phyloP scores from a whole-genome alignment of 2,888 invertebrate species.

The Drosophila hamatofila region DNA sequence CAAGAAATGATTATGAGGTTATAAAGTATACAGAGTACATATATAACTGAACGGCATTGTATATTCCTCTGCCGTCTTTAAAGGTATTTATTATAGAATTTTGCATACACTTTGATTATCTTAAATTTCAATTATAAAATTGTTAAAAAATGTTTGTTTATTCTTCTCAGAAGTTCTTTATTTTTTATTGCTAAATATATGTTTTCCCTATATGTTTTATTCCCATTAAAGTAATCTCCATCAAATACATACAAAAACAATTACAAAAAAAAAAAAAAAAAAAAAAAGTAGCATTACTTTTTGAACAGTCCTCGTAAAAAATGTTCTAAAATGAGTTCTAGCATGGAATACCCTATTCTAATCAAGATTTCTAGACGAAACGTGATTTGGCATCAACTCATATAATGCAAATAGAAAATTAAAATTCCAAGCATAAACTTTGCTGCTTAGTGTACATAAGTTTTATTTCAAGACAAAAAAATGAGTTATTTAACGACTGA shows the following conservation, averaged over 20 bases:
- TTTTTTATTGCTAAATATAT: too few relatives aligned
- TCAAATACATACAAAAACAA: too few relatives aligned
- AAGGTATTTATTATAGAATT: too few relatives aligned
- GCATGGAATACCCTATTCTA: background rate
- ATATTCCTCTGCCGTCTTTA: too few relatives aligned
- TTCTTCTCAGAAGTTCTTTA: too few relatives aligned
- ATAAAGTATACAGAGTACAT: background rate
- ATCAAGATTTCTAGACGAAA: background rate
- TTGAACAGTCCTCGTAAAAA: background rate
- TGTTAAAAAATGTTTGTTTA: too few relatives aligned
- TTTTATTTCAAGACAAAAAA: background rate
- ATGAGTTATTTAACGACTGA: background rate
- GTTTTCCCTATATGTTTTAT: too few relatives aligned
- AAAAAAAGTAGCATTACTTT: background rate
- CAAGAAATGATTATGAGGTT: background rate
- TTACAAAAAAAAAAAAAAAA: too few relatives aligned
- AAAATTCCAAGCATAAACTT: background rate
- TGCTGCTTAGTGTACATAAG: background rate
- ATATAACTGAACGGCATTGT: background rate
- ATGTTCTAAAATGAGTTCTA: background rate
- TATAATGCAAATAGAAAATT: background rate
- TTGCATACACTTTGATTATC: too few relatives aligned
- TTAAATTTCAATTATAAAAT: too few relatives aligned
- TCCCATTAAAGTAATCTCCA: too few relatives aligned
- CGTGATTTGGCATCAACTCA: background rate